A percentile compares a stretch with the other conserved stretches of the same genome.
phyloP scores from a whole-genome alignment of 37 sponge, comb jelly and placozoan species.

The Corticium candelabrum region DNA sequence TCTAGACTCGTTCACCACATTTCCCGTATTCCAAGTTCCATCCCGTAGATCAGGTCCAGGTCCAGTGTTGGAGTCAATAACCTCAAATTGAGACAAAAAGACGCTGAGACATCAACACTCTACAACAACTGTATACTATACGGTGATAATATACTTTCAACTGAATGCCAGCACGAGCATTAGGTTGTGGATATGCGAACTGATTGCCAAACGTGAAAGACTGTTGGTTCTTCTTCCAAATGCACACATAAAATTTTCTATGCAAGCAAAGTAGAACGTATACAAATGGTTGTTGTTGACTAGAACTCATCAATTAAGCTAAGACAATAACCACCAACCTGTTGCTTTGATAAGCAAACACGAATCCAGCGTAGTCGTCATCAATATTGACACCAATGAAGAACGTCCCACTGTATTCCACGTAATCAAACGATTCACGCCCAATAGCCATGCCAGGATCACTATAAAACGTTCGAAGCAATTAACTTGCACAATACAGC shows the following conservation, averaged over 20 bases:
- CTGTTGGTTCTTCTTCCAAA: background rate
- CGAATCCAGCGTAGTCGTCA: background rate
- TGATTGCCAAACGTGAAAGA: background rate
- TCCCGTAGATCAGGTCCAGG: too few relatives aligned
- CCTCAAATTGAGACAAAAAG: background rate
- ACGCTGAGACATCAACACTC: background rate
- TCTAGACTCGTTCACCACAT: too few relatives aligned
- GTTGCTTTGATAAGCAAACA: conserved; percentile 8
- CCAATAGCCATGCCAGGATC: background rate
- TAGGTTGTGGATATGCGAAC: background rate
- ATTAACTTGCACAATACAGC: background rate
- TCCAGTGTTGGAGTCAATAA: too few relatives aligned
- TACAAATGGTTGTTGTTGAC: too few relatives aligned
- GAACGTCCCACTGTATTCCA: conserved; percentile 6
- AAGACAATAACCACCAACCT: background rate
- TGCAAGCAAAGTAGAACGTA: background rate
- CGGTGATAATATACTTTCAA: background rate
- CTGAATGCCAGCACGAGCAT: background rate
- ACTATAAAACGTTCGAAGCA: background rate
- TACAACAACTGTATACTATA: background rate
- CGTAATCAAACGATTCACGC: background rate
- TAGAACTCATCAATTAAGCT: too few relatives aligned
- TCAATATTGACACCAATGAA: background rate
- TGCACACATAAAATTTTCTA: background rate
- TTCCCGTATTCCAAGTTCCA: too few relatives aligned